Evolutionary conservation across 2,797 vertebrate species (phyloP), one percentile per base, ranked within the genome.

Genomic region (Macropodus opercularis): DNA sequence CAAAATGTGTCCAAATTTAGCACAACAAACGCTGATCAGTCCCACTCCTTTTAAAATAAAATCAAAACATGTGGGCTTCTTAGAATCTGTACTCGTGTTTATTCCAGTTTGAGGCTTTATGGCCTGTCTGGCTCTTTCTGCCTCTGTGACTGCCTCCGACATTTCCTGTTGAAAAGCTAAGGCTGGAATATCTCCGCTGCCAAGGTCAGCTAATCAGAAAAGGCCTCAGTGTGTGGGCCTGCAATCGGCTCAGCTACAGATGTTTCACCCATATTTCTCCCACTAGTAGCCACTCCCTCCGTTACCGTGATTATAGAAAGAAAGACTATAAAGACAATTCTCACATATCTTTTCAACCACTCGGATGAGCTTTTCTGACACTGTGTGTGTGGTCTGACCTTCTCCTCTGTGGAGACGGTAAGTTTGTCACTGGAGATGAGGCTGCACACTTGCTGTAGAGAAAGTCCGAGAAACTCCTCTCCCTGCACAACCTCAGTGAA

Each of bases 341-440:
- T 35, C 4, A 31, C 12, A 39, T 9, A 39, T 55, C 5, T 35
- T 59, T 60, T 41, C 18, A 44, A 8, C 24, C 1, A 40, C 1
- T 17, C 11, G 5, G 9, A 63, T 31, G 5, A 35, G 14, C 1
- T 26, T 51, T 36, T 12, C 24, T 14, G 10, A n/a, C 32, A 24
- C 49, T 60, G 46, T 31, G 14, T 26, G 0, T 27, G 19, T 3
- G 9, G 3, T 62, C 78, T 72, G 90, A 97, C 96, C 96, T 98
- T 98, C 89, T 98, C 96, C 82, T 98, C 96, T 7, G 96, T 95
- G 77, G 95, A 94, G 58, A 98, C 96, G 0, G 96, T 98, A 75
- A 98, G 94, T 83, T 96, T 97, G 87, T 98, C 96, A 23, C 97
- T 98, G 77, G 96, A 94, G 89, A 98, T 96, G 79, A 98, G 94